Percentiles rank a stretch among this genome's conserved stretches.
These are phyloP conservation scores for Triplophysa siluroides DNA, from an alignment of 2,113 vertebrate species.

Conservation along the genomic window DNA sequence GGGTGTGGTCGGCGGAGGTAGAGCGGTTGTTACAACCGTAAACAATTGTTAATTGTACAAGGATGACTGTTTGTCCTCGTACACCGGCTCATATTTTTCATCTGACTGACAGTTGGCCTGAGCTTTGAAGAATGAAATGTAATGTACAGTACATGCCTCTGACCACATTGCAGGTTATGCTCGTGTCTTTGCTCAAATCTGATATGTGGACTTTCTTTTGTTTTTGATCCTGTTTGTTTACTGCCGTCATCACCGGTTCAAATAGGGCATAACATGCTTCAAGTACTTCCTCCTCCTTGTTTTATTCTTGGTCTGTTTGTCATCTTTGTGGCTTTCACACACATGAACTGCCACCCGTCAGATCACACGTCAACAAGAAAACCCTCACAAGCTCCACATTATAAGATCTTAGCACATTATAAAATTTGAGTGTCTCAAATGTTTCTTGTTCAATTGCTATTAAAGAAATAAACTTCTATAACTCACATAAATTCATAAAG, in stretches of 20 bases:
- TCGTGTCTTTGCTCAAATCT: not conserved
- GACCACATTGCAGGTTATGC: not conserved
- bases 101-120: not conserved
- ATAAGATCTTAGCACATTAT: constrained; percentile 3
- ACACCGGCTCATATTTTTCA: no score
- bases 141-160: no score
- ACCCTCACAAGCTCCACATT: not conserved
- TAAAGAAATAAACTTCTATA: no score
- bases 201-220: not conserved
- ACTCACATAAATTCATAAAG: no score
- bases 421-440: not conserved
- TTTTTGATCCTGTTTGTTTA: constrained; percentile 25
- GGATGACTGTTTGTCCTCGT: no score
- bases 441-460: not conserved
- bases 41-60: no score
- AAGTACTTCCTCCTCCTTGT: constrained; percentile 23
- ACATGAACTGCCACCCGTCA: constrained; percentile 10
- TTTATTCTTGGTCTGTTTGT: constrained; percentile 29
- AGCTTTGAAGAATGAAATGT: not conserved
- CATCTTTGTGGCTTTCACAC: constrained; percentile 35
- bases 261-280: constrained; percentile 20
- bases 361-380: constrained; percentile 31
- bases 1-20: no score
- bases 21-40: no score
- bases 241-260: constrained; percentile 11